Percentiles rank a stretch among this genome's conserved stretches.
These are phyloP conservation scores for Nomada fucata DNA, from an alignment of 2,888 invertebrate genomes.

Conservation along the genomic window DNA sequence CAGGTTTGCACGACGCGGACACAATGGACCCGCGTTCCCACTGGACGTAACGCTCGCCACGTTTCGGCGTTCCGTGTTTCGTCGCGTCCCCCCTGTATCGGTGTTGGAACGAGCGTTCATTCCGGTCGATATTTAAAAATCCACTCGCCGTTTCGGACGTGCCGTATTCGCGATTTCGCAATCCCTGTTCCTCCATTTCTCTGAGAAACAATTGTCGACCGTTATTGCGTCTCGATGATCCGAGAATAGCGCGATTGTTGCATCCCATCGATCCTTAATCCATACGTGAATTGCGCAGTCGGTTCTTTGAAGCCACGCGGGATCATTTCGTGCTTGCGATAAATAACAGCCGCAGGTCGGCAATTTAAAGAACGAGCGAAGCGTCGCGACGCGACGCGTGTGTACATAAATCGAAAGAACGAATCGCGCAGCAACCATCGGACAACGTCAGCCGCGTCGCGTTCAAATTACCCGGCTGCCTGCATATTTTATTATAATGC, in stretches of 20 bases:
- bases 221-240: too few species aligned
- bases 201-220: not conserved
- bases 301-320: too few species aligned
- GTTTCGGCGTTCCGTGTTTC: slow-evolving; percentile 35
- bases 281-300: too few species aligned
- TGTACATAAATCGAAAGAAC: too few species aligned
- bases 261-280: too few species aligned
- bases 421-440: too few species aligned
- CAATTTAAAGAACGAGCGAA: too few species aligned
- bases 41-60: slow-evolving; percentile 1
- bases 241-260: too few species aligned
- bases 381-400: too few species aligned
- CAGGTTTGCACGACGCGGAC: slow-evolving; percentile 35
- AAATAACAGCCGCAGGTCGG: too few species aligned
- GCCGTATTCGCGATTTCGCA: not conserved
- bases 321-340: too few species aligned
- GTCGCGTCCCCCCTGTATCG: not conserved
- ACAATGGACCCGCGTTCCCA: slow-evolving; percentile 36
- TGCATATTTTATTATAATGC: slow-evolving; percentile 22
- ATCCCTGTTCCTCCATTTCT: not conserved
- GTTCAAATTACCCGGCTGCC: not conserved
- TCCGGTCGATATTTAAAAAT: slow-evolving; percentile 33
- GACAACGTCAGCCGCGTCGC: not conserved
- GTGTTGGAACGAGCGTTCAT: slow-evolving; percentile 21
- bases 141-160: slow-evolving; percentile 3